Base-by-base conservation (phyloP, 2,888 invertebrate species). In the Celastrina argiolus region DNA sequence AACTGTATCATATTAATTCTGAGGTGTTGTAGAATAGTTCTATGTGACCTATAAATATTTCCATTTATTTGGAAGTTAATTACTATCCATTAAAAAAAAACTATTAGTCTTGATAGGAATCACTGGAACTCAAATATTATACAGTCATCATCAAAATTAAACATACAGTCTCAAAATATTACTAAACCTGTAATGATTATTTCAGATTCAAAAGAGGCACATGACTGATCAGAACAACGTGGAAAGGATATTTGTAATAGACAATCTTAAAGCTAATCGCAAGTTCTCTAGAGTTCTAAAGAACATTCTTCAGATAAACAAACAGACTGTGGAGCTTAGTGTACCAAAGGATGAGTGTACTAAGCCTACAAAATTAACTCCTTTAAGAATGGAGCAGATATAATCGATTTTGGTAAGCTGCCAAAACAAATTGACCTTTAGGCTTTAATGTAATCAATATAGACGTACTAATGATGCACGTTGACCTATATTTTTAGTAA, bases 301-400 rank as follows among this genome's bases (percentile, higher is more conserved):
- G 70, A 84, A 86, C 34, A 79, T 90, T 51, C 75, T 91, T 0
- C 87, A 87, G 31, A 87, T 89, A 14, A 84, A 91, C 63, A 87
- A 82, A 63, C 88, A 88, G 10, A 81, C 83, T 0, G 45, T 88
- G 1, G 88, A 89, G 66, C 76, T 90, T 5, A 88, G 85, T 66
- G 70, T 82, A 0, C 77, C 76, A 0, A 88, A 82, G 72, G 89
- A 90, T 16, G 91, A 91, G 70, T 72, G 78, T 0, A 87, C 88
- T 0, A 91, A 88, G 59, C 88, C 87, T 0, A 91, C 89, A 0
- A 91, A 82, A 80, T 76, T 87, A 0, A 90, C 90, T 0, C 88
- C 89, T 1, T 71, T 89, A 8, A 87, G 79, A 75, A 74, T 79
- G 59, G 87, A 88, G 66, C 75, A 78, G 22, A 66, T 74, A 39